Evolutionary conservation across 2,888 invertebrate species (phyloP).

Genomic region (Eupithecia abbreviata): DNA sequence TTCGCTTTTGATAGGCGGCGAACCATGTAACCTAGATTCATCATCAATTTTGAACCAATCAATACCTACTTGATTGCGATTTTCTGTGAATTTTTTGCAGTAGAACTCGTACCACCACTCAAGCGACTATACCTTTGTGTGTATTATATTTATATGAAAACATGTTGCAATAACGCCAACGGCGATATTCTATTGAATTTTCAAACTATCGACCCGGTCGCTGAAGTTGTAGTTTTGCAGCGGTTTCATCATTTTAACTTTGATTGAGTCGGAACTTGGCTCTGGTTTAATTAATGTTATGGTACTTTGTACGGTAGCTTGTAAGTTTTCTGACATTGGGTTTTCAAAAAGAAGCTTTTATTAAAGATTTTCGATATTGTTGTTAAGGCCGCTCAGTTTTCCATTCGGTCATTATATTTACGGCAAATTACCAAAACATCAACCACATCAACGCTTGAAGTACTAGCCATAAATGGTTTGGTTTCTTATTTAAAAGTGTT

Average conservation of each 20-base stretch:
- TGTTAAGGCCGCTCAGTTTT: not conserved
- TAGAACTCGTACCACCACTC: not conserved
- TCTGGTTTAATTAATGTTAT: conserved; percentile 38
- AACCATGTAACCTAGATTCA: not conserved
- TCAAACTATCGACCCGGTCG: conserved; percentile 35
- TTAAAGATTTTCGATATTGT: not conserved
- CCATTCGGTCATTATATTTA: not conserved
- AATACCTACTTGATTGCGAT: no score
- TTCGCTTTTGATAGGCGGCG: not conserved
- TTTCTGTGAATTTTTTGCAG: not conserved
- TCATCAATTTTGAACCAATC: no score
- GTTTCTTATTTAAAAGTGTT: not conserved
- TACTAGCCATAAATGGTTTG: not conserved
- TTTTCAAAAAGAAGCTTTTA: not conserved
- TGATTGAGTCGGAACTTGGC: conserved; percentile 37
- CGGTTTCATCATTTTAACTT: conserved; percentile 40
- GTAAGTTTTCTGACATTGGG: conserved; percentile 3
- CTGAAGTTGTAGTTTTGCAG: conserved; percentile 39
- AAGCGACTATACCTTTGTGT: not conserved
- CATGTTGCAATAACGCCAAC: conserved; percentile 8
- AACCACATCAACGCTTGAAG: not conserved
- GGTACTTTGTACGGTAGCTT: conserved; percentile 8
- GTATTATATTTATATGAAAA: not conserved
- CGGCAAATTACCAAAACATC: not conserved
- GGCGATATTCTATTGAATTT: conserved; percentile 35